Base-by-base conservation (phyloP, 2,113 vertebrate genomes). In the Trogon surrucura region DNA sequence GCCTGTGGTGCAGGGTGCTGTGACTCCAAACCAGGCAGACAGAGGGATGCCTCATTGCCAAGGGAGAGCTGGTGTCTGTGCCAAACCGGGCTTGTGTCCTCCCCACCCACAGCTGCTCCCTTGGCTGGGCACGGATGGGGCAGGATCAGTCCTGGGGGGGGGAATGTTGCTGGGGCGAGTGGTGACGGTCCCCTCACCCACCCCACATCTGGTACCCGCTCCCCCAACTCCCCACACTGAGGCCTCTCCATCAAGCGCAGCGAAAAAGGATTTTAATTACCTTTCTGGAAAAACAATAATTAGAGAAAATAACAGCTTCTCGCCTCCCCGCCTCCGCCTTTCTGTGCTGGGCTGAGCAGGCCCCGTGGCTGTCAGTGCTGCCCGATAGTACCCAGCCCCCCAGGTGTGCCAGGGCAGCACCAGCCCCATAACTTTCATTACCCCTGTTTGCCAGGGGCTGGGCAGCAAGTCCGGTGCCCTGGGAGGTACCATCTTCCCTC, bases 211-310 rank as follows among this genome's bases (percentile, higher is more conserved):
- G 62, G 5, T 89, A 47, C 54, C 44, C n/a, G 18, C 62, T 10
- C 70, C 27, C 13, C 41, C 41, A 41, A 41, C 61, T 11, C 56
- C 54, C 65, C 64, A 85, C 73, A 67, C 90, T 11, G 81, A 97
- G 96, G 96, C 97, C 97, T 97, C 97, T 97, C 96, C 96, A 91
- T 97, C 97, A 97, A 97, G 96, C 87, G 47, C 98, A 98, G 97
- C 90, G 48, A 98, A 98, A 98, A 98, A 97, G 92, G 97, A 98
- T 98, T 98, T 98, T 98, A 98, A 98, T 98, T 98, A 98, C 98
- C 98, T 98, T 98, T 98, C 97, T 97, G 98, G 97, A 97, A 98
- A 98, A 98, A 98, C 98, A 98, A 97, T 98, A 98, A 98, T 98
- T 98, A 98, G 98, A 97, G 97, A 98, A 98, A 98, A 98, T 98